Evolutionary conservation across 2,797 vertebrate genomes (phyloP).

Genomic region (Loris lydekkerianus): DNA sequence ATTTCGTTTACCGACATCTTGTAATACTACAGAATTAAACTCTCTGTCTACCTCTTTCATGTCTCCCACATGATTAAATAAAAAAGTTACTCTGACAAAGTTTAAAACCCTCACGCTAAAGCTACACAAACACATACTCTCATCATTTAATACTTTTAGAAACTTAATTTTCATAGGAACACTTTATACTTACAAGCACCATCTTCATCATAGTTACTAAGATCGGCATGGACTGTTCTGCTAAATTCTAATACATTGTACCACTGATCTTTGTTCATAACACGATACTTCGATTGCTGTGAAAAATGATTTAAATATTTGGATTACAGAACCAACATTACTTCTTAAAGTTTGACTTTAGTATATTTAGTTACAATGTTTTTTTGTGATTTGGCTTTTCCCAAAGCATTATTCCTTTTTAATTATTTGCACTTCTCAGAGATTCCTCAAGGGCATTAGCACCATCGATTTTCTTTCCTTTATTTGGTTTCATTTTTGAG

Average conservation of each 20-base stretch:
- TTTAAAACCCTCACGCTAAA: conserved; percentile 37
- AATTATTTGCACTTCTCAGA: conserved; percentile 18
- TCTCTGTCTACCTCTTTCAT: background rate
- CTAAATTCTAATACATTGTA: conserved; percentile 99
- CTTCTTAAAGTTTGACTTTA: conserved; percentile 35
- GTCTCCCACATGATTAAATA: background rate
- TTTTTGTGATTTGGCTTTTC: conserved; percentile 38
- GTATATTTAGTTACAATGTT: background rate
- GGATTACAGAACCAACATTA: conserved; percentile 74
- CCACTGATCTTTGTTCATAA: conserved; percentile 99
- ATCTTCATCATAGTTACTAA: conserved; percentile 99
- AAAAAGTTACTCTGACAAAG: background rate
- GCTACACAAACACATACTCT: background rate
- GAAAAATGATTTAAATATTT: conserved; percentile 80
- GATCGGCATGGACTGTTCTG: conserved; percentile 96
- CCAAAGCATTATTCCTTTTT: conserved; percentile 50
- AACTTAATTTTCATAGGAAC: conserved; percentile 60
- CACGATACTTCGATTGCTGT: conserved; percentile 98
- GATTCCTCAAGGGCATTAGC: background rate
- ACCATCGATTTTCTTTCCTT: background rate
- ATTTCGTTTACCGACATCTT: conserved; percentile 37
- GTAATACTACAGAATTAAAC: conserved; percentile 41
- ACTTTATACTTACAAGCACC: conserved; percentile 96
- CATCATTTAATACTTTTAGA: conserved; percentile 12
- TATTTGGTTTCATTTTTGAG: conserved; percentile 10